A percentile compares a stretch with the other conserved stretches of the same genome.
Conservation (phyloP, 2,888 invertebrate species). For the Archaeoteleia sp. region DNA sequence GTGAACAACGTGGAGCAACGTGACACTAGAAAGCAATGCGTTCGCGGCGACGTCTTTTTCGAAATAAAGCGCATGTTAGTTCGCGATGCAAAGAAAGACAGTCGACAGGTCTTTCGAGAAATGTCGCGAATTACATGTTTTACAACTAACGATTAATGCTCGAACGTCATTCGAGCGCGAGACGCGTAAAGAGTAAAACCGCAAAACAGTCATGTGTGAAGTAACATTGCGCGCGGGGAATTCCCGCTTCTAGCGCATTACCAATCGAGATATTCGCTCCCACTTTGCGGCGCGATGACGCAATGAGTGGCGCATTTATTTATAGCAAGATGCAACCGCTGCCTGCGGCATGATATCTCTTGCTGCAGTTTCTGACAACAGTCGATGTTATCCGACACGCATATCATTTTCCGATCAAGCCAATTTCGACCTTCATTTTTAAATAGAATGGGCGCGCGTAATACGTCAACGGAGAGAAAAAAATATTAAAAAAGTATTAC, state of each 20-base stretch:
- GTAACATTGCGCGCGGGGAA: constrained; percentile 1
- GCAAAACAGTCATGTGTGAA: background rate
- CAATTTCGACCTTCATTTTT: background rate
- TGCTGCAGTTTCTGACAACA: constrained; percentile 5
- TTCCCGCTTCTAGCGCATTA: constrained; percentile 5
- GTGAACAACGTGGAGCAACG: too few species aligned
- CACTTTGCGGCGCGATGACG: constrained; percentile 5
- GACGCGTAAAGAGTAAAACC: constrained; percentile 2
- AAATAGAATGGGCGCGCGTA: background rate
- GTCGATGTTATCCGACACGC: background rate
- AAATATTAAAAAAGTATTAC: background rate
- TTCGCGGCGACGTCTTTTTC: constrained; percentile 28
- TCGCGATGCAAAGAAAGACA: constrained; percentile 28
- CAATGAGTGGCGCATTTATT: constrained; percentile 6
- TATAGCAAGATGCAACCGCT: constrained; percentile 1
- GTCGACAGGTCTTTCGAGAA: constrained; percentile 12
- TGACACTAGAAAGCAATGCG: constrained; percentile 7
- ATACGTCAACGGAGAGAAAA: background rate
- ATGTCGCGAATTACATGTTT: constrained; percentile 37
- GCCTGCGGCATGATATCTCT: background rate
- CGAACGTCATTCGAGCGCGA: constrained; percentile 16
- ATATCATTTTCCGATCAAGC: constrained; percentile 1
- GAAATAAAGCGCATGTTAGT: constrained; percentile 31
- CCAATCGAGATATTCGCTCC: constrained; percentile 4
- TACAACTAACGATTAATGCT: constrained; percentile 26